Base-by-base conservation (phyloP, 2,888 invertebrate species). In the Labia minor region DNA sequence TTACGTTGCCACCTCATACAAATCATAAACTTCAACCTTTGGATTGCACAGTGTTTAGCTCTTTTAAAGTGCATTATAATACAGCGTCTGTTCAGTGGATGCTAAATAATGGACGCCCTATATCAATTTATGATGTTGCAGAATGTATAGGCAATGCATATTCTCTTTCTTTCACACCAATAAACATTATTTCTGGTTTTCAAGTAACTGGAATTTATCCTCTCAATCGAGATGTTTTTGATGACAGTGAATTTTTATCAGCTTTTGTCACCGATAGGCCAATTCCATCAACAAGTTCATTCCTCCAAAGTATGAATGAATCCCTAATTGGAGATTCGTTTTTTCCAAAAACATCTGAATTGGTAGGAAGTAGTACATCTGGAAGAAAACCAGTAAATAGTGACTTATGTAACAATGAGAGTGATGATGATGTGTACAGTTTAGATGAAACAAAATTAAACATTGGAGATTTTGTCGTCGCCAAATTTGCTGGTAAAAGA, bases 1-100 rank as follows among this genome's bases (percentile, higher is more conserved):
- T 76, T 26, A 73, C 75, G 10, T 74, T 77, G 67, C 75, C 76
- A 19, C 76, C 75, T 3, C 76, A 77, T 66, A 73, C 73, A 70
- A 71, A 71, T 21, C 75, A 76, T 69, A 71, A 71, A 66, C 66
- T 77, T 49, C 76, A 77, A 70, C 76, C 75, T n/a, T 70, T 75
- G 19, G 74, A 73, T 68, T 68, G 70, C 6, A 66, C 71, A 19
- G 72, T 76, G 1, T 73, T 70, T 71, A 72, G 72, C 4, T 72
- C 75, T 11, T 74, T 76, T 64, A 76, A 76, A 70, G 70, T 68
- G 19, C 73, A 71, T 62, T 73, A 71, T 65, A 72, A 73, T 67
- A 68, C 67, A 63, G 70, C 71, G 14, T 72, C 70, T 37, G 72
- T 74, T 68, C 69, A 71, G n/a, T 75, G 72, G 72, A 65, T 72